Conservation (phyloP, 2,888 invertebrate genomes). For the Cryptosula pallasiana region DNA sequence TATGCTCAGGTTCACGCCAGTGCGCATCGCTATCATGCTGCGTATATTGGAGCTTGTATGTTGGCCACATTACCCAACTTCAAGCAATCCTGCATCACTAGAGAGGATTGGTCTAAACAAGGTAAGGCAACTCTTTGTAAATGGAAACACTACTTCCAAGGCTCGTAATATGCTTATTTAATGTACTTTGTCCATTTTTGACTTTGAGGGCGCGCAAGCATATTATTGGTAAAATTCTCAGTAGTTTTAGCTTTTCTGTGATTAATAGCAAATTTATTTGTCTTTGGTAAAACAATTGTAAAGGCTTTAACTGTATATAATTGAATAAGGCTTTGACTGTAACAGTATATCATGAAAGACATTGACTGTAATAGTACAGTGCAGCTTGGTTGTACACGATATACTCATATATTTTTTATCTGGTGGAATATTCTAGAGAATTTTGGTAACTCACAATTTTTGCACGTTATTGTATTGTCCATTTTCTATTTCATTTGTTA, state of each 20-base stretch:
- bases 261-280: too few relatives aligned
- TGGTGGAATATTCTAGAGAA: too few relatives aligned
- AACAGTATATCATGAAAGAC: background rate
- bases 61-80: slow-evolving; percentile 54
- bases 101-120: slow-evolving; percentile 41
- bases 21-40: slow-evolving; percentile 60
- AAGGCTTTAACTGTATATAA: too few relatives aligned
- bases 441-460: too few relatives aligned
- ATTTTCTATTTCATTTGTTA: too few relatives aligned
- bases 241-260: too few relatives aligned
- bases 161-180: background rate
- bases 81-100: slow-evolving; percentile 46
- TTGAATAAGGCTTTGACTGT: background rate
- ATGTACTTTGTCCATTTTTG: background rate
- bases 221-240: too few relatives aligned
- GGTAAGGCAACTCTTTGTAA: background rate
- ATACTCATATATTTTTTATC: too few relatives aligned
- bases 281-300: too few relatives aligned
- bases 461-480: too few relatives aligned
- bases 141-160: slow-evolving; percentile 18
- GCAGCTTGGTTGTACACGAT: too few relatives aligned
- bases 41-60: slow-evolving; percentile 60
- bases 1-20: slow-evolving; percentile 57
- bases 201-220: background rate
- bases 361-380: background rate